Base-by-base conservation (phyloP, 2,113 vertebrate species). In the Upupa epops region DNA sequence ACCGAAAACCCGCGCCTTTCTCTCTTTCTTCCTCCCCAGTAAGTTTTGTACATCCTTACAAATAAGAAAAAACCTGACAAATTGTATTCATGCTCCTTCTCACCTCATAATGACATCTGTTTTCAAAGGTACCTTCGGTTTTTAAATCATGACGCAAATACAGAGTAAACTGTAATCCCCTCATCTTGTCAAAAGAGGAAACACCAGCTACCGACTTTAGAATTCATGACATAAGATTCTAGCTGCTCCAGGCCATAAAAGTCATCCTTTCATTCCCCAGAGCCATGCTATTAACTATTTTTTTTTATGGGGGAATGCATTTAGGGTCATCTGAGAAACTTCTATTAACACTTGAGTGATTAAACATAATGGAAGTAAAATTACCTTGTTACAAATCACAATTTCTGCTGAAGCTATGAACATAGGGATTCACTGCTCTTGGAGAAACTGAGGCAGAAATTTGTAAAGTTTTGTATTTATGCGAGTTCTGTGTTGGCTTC, bases 181-280 rank as follows among this genome's bases (percentile, higher is more conserved):
- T 13, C 81, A 63, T 65, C 40, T 58, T 84, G 8, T 34, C 14
- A 29, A 45, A 72, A 86, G 60, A 89, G 34, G n/a, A 65, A 83
- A 37, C 51, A 54, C 13, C 52, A 88, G 69, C n/a, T 78, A 29
- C 32, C 55, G 28, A 75, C 49, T 56, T 36, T 51, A 89, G 65
- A 86, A 21, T 48, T 56, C 76, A 42, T 54, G 60, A 75, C 52
- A 88, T 52, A 88, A 73, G 45, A 83, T 83, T 83, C 61, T 72
- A 70, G 46, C 29, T 80, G 34, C 29, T 87, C 82, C 55, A 70
- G 34, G 52, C 40, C 32, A 36, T 58, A 83, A 32, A 29, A 56
- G 18, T 76, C 11, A 16, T 74, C 19, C 90, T 59, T 88, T 84
- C n/a, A 68, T 82, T 25, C 61, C 68, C 68, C 14, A 42, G 80